Evolutionary conservation across 2,888 invertebrate species (phyloP).

Genomic region (Brenthis ino): DNA sequence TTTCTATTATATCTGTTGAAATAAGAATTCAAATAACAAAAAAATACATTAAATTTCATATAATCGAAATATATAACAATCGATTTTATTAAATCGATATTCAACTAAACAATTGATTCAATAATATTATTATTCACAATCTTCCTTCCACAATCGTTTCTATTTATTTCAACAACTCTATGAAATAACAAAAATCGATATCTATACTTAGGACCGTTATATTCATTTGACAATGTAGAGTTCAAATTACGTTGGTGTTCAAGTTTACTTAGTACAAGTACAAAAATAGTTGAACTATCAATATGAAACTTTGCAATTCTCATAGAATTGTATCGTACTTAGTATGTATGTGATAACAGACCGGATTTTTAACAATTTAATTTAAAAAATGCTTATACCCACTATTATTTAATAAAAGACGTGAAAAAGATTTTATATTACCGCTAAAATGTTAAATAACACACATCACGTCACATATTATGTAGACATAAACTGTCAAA

Average conservation of each 20-base stretch:
- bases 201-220: conserved; percentile 5
- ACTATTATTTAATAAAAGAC: background rate
- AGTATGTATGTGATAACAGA: background rate
- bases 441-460: too few species aligned
- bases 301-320: conserved; percentile 8
- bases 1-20: background rate
- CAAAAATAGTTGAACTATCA: conserved; percentile 14
- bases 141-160: background rate
- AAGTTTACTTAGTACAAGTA: conserved; percentile 6
- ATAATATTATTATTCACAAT: conserved; percentile 18
- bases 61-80: too few species aligned
- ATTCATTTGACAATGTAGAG: background rate
- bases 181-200: background rate
- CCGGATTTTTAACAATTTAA: background rate
- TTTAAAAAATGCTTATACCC: background rate
- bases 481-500: too few species aligned
- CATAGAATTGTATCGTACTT: background rate
- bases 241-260: background rate
- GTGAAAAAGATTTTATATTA: background rate
- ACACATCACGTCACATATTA: too few species aligned
- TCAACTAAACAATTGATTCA: too few species aligned
- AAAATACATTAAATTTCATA: background rate
- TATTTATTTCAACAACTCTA: background rate
- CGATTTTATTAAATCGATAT: too few species aligned
- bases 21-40: background rate